A percentile compares a stretch with the other conserved stretches of the same genome.
These are phyloP conservation scores for Colaptes auratus DNA, from an alignment of 2,113 vertebrate species.

Conservation along the genomic window DNA sequence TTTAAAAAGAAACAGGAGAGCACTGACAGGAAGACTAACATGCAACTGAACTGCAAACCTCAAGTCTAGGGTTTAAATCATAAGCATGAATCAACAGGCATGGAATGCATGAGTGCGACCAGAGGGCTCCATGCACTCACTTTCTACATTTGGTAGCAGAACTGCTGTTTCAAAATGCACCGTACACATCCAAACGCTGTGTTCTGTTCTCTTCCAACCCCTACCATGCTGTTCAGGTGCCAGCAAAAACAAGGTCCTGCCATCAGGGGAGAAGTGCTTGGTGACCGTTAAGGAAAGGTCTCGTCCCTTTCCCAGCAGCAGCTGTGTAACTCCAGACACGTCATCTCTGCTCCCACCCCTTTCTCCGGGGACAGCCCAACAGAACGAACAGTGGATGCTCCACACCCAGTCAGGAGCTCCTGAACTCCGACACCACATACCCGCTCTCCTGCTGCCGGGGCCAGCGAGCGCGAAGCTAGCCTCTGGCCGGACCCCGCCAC, in stretches of 20 bases:
- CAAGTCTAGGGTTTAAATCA: background rate
- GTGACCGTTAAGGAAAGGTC: background rate
- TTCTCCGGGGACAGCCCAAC: background rate
- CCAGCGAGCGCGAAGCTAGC: fast-evolving
- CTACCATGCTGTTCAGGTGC: background rate
- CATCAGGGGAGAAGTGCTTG: background rate
- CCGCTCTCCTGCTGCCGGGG: background rate
- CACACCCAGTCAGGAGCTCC: background rate
- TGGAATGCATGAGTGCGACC: background rate
- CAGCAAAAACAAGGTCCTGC: background rate
- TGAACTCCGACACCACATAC: fast-evolving
- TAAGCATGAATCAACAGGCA: background rate
- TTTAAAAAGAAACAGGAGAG: background rate
- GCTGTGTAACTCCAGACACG: background rate
- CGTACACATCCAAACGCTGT: fast-evolving
- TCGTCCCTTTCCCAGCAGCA: background rate
- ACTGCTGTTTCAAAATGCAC: background rate
- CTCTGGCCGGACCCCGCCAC: no score
- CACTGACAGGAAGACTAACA: background rate
- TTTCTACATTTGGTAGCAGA: background rate
- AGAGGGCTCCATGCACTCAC: background rate
- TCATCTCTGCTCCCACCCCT: background rate
- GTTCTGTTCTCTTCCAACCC: background rate
- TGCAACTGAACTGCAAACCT: background rate
- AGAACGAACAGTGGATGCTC: background rate